Evolutionary conservation across 1,140 invertebrate species (phyloP).

Genomic region (Ectropis grisescens): DNA sequence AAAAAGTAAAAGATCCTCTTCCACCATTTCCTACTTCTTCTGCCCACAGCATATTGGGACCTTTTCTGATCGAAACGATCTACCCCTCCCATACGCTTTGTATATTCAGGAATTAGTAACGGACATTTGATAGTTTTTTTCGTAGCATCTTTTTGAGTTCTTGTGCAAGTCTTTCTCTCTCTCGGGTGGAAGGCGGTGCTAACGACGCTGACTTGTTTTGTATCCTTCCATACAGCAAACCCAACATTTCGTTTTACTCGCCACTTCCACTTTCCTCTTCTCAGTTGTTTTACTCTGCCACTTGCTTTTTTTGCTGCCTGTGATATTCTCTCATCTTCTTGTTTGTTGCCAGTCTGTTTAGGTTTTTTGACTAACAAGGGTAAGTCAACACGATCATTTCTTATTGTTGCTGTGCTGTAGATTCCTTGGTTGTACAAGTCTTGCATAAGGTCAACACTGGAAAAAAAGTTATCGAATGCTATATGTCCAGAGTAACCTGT

Average conservation of each 20-base stretch:
- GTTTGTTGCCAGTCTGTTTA: neutral
- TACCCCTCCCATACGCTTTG: constrained; percentile 23
- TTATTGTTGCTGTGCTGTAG: no score
- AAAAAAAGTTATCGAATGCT: no score
- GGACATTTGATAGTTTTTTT: constrained; percentile 14
- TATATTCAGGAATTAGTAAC: constrained; percentile 17
- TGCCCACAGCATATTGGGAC: neutral
- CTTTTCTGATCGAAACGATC: constrained; percentile 24
- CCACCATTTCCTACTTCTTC: neutral
- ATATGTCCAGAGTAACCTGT: no score
- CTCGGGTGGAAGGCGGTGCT: constrained; percentile 22
- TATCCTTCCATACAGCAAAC: constrained; percentile 19
- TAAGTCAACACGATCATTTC: constrained; percentile 1
- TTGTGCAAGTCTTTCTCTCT: constrained; percentile 14
- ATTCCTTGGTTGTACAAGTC: no score
- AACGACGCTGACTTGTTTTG: constrained; percentile 20
- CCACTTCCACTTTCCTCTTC: constrained; percentile 15
- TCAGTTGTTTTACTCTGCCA: neutral
- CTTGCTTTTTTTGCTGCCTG: neutral
- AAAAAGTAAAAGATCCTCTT: neutral
- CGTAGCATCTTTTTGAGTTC: constrained; percentile 25
- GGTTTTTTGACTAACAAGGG: constrained; percentile 7
- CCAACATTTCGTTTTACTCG: constrained; percentile 15
- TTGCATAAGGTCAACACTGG: no score
- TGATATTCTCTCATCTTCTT: neutral